A percentile compares a stretch with the other conserved stretches of the same genome.
phyloP scores from a whole-genome alignment of 92 coral and sea anemone species.

The Actinernus sp. region DNA sequence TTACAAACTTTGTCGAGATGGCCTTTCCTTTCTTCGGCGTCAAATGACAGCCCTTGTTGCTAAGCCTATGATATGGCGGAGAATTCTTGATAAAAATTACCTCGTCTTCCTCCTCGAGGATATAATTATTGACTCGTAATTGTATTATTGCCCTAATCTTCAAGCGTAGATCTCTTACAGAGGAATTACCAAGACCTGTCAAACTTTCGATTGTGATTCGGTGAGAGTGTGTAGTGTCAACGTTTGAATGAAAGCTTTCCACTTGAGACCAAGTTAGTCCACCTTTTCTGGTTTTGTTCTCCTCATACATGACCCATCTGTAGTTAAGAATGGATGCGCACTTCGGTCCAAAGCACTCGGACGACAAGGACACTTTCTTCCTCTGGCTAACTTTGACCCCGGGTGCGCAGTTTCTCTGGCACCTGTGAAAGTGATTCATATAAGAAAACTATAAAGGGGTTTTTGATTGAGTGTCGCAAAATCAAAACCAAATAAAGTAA shows the following conservation, averaged over 20 bases:
- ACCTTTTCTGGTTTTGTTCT: constrained; percentile 3
- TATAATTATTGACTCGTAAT: constrained; percentile 6
- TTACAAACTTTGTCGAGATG: constrained; percentile 47
- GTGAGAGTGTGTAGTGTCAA: neutral
- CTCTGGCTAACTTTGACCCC: constrained; percentile 14
- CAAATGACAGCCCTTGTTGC: constrained; percentile 28
- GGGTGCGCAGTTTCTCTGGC: constrained; percentile 16
- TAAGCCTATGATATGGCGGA: constrained; percentile 36
- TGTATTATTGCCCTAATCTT: constrained; percentile 15
- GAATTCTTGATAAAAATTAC: constrained; percentile 54
- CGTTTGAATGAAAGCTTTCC: neutral
- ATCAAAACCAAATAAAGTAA: too few relatives aligned
- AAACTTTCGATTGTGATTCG: constrained; percentile 5
- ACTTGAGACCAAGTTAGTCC: constrained; percentile 41
- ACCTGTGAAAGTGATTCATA: neutral
- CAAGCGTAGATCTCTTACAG: constrained; percentile 6
- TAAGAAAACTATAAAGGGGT: too few relatives aligned
- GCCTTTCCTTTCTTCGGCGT: constrained; percentile 70
- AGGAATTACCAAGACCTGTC: neutral
- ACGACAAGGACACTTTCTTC: constrained; percentile 9
- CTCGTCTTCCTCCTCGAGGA: constrained; percentile 35
- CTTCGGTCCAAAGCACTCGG: constrained; percentile 17
- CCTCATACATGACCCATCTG: constrained; percentile 10
- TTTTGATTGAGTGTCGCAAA: neutral
- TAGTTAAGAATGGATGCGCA: constrained; percentile 15